Evolutionary conservation across 2,888 invertebrate genomes (phyloP).

Genomic region (Archips crataeganus): DNA sequence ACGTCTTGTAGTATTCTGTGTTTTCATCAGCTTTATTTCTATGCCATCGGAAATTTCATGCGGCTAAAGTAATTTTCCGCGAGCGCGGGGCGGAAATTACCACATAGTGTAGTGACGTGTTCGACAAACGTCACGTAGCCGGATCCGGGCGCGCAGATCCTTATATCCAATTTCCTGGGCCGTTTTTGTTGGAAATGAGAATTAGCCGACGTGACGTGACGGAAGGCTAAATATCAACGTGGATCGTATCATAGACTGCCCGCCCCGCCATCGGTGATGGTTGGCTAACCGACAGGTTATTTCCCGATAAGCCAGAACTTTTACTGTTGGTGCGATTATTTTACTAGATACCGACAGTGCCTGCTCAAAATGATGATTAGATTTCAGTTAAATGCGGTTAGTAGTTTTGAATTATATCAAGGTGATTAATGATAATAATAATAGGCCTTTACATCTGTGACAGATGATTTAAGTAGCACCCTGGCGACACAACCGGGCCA

Average conservation of each 20-base stretch:
- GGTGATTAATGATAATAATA: too few species aligned
- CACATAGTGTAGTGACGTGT: conserved; percentile 85
- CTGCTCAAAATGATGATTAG: too few species aligned
- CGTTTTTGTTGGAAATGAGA: conserved; percentile 84
- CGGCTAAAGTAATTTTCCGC: conserved; percentile 85
- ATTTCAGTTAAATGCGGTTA: neutral
- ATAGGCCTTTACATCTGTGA: too few species aligned
- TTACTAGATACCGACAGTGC: neutral
- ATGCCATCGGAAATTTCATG: conserved; percentile 82
- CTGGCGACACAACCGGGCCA: too few species aligned
- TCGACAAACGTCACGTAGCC: conserved; percentile 85
- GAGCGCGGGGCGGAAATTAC: conserved; percentile 83
- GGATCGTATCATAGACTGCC: conserved; percentile 59
- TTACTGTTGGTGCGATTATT: neutral
- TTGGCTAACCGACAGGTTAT: conserved; percentile 32
- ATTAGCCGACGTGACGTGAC: conserved; percentile 83
- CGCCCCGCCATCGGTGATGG: conserved; percentile 33
- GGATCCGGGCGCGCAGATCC: conserved; percentile 82
- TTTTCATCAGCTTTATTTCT: conserved; percentile 74
- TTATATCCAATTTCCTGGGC: conserved; percentile 84
- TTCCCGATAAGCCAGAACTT: conserved; percentile 28
- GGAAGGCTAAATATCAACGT: conserved; percentile 78
- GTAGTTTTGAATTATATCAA: too few species aligned
- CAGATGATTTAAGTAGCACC: too few species aligned
- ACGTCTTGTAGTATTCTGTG: conserved; percentile 36